Evolutionary conservation across 2,888 invertebrate species (phyloP).

Genomic region (Hybos culiciformis): DNA sequence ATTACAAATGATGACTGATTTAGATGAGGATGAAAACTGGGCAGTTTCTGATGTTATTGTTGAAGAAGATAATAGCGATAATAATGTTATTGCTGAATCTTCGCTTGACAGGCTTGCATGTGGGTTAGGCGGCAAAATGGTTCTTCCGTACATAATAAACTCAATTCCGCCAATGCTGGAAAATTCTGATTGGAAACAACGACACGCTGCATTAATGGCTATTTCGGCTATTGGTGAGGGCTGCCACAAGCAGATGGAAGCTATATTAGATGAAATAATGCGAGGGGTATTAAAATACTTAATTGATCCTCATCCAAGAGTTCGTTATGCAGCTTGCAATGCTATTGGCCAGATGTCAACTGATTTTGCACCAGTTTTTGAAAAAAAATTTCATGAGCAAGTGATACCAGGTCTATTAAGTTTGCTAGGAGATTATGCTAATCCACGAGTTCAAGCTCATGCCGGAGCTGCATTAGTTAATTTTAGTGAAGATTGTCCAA

Average conservation of each 20-base stretch:
- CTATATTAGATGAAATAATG: constrained; percentile 83
- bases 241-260: constrained; percentile 96
- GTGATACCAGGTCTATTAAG: constrained; percentile 84
- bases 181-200: constrained; percentile 68
- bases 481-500: constrained; percentile 98
- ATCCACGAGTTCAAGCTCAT: constrained; percentile 78
- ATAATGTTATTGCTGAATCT: constrained; percentile 91
- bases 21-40: constrained; percentile 88
- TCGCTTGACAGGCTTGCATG: constrained; percentile 95
- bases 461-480: constrained; percentile 94
- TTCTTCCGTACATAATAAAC: constrained; percentile 76
- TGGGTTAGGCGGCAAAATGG: constrained; percentile 82
- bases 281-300: constrained; percentile 77
- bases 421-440: constrained; percentile 77
- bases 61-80: constrained; percentile 90
- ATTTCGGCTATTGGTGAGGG: constrained; percentile 97
- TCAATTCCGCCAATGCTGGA: constrained; percentile 78
- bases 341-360: constrained; percentile 98
- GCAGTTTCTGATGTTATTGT: constrained; percentile 69
- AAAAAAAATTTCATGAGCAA: constrained; percentile 94
- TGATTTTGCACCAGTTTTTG: constrained; percentile 92
- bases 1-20: constrained; percentile 86
- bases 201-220: constrained; percentile 98
- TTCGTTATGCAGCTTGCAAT: constrained; percentile 91
- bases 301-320: constrained; percentile 49